Evolutionary conservation across 1,140 invertebrate genomes (phyloP).

Genomic region (Papilio aristodemus): DNA sequence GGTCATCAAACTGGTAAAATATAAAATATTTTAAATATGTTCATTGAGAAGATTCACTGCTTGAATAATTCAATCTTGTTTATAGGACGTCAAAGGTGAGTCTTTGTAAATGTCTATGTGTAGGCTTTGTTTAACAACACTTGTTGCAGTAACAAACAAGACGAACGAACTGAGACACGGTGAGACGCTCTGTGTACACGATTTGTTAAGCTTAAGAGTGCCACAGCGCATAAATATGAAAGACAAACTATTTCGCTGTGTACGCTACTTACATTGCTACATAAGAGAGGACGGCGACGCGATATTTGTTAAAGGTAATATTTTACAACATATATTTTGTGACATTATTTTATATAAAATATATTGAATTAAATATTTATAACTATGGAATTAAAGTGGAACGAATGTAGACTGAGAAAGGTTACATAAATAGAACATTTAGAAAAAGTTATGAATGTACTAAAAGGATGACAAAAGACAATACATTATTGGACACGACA

Average conservation of each 20-base stretch:
- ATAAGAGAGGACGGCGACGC: background rate
- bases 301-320: slow-evolving; percentile 1
- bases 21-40: background rate
- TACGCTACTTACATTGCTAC: background rate
- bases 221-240: slow-evolving; percentile 25
- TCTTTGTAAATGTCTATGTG: background rate
- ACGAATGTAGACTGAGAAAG: too few species aligned
- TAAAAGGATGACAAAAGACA: too few species aligned
- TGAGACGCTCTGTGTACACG: slow-evolving; percentile 1
- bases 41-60: background rate
- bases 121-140: slow-evolving; percentile 16
- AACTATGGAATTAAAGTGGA: too few species aligned
- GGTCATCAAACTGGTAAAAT: background rate
- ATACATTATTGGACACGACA: too few species aligned
- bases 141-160: slow-evolving; percentile 28
- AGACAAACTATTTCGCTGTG: slow-evolving; percentile 5
- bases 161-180: background rate
- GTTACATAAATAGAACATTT: too few species aligned
- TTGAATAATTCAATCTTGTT: slow-evolving; percentile 7
- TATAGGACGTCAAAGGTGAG: slow-evolving; percentile 1
- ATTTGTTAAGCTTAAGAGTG: slow-evolving; percentile 22
- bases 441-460: too few species aligned
- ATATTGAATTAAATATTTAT: too few species aligned
- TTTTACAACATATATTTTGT: background rate
- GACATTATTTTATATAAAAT: background rate